Evolutionary conservation across 2,797 vertebrate genomes (phyloP).

Genomic region (Macropus fuliginosus): DNA sequence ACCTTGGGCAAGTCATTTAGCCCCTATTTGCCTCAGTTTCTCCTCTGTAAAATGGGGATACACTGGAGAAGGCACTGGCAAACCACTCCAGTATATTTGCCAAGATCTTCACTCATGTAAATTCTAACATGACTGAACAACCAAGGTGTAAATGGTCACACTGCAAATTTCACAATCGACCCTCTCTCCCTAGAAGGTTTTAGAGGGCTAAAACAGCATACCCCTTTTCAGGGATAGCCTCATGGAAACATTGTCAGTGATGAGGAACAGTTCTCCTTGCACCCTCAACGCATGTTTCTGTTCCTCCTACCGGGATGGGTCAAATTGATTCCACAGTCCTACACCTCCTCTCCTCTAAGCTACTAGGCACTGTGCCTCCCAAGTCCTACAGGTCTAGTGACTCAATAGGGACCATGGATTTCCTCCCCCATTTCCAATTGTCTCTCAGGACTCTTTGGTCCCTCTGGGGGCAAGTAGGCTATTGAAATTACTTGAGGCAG

Average conservation of each 20-base stretch:
- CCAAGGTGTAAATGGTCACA: background rate
- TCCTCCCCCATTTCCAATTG: background rate
- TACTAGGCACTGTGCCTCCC: background rate
- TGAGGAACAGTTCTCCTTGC: background rate
- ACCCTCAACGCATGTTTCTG: background rate
- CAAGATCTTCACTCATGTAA: background rate
- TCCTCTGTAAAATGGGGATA: background rate
- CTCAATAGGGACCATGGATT: background rate
- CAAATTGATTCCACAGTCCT: background rate
- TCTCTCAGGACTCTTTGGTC: background rate
- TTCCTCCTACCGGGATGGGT: background rate
- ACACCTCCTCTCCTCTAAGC: background rate
- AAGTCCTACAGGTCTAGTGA: background rate
- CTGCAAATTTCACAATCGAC: background rate
- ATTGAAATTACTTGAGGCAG: background rate
- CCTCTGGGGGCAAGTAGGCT: background rate
- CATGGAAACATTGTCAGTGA: background rate
- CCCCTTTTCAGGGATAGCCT: background rate
- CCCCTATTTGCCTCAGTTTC: background rate
- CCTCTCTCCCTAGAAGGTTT: background rate
- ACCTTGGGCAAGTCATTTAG: background rate
- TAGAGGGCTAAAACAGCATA: background rate
- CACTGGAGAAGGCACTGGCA: background rate
- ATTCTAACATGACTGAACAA: background rate
- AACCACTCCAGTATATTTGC: background rate